Conservation (phyloP, 23 tunicate genomes). For the Oikopleura vanhoeffeni region DNA sequence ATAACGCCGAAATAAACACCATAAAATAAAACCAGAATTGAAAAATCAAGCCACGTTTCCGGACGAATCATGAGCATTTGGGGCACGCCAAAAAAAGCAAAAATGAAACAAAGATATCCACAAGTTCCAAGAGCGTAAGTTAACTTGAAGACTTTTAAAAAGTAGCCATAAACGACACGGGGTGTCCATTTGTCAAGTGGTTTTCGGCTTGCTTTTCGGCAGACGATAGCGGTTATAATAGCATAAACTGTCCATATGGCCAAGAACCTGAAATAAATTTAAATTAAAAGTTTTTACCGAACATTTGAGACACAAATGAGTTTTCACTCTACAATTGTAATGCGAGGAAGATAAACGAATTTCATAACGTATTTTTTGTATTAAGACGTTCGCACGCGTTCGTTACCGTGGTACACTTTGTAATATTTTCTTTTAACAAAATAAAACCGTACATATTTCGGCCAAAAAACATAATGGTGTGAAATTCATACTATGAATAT, state of each 20-base stretch:
- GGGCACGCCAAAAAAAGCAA: constrained; percentile 47
- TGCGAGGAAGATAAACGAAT: too few species aligned
- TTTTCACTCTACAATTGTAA: too few species aligned
- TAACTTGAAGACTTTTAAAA: constrained; percentile 43
- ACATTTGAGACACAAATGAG: too few species aligned
- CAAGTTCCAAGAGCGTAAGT: constrained; percentile 52
- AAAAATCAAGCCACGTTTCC: constrained; percentile 31
- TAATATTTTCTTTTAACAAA: too few species aligned
- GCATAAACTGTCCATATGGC: background rate
- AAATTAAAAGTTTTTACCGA: too few species aligned
- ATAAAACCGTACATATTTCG: too few species aligned
- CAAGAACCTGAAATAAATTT: too few species aligned
- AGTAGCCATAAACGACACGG: constrained; percentile 73
- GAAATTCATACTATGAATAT: too few species aligned
- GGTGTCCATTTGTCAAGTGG: constrained; percentile 69
- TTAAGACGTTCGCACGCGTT: too few species aligned
- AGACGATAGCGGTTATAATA: background rate
- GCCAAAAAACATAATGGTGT: too few species aligned
- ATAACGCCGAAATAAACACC: constrained; percentile 82
- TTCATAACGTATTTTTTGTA: too few species aligned
- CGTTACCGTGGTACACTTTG: too few species aligned
- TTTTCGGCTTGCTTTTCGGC: constrained; percentile 28
- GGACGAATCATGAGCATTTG: background rate
- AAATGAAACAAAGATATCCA: constrained; percentile 43
- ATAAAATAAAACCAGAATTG: constrained; percentile 44